These are phyloP conservation scores for Rhabdornis inornatus DNA, from an alignment of 2,113 vertebrate species.

Conservation along the genomic window DNA sequence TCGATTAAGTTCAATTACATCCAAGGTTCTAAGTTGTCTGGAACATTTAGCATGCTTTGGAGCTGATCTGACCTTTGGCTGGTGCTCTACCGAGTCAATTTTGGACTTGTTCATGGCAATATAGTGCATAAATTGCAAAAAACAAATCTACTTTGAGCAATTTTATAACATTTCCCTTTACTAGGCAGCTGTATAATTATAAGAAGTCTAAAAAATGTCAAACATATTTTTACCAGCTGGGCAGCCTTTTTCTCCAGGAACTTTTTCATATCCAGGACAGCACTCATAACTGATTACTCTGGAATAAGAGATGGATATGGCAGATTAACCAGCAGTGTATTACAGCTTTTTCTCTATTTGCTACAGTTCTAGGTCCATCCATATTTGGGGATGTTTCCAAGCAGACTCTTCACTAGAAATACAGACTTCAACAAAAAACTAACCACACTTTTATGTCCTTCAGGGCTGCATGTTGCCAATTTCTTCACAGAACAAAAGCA, in stretches of 20 bases:
- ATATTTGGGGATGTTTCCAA: not conserved
- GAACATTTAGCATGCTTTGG: constrained; percentile 2
- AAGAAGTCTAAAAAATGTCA: constrained; percentile 17
- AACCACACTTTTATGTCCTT: not conserved
- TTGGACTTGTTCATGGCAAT: not conserved
- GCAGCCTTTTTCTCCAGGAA: constrained; percentile 92
- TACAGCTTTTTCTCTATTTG: not conserved
- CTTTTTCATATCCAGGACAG: constrained; percentile 94
- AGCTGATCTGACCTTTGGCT: not conserved
- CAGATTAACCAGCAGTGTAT: not conserved
- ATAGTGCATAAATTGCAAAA: not conserved
- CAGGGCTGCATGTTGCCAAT: not conserved
- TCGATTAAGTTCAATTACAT: constrained; percentile 8
- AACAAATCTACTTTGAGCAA: not conserved
- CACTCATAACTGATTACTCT: constrained; percentile 95
- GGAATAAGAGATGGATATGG: constrained; percentile 42
- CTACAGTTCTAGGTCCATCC: not conserved
- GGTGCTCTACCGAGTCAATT: not conserved
- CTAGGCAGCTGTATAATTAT: not conserved
- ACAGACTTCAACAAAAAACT: not conserved
- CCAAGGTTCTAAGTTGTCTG: not conserved
- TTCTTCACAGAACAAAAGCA: not conserved
- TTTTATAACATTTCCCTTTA: constrained; percentile 2
- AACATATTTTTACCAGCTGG: constrained; percentile 84
- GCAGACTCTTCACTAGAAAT: not conserved